Percentiles rank a stretch among this genome's conserved stretches.
phyloP scores from a whole-genome alignment of 1,140 invertebrate genomes.

The Parapsyche elsis region DNA sequence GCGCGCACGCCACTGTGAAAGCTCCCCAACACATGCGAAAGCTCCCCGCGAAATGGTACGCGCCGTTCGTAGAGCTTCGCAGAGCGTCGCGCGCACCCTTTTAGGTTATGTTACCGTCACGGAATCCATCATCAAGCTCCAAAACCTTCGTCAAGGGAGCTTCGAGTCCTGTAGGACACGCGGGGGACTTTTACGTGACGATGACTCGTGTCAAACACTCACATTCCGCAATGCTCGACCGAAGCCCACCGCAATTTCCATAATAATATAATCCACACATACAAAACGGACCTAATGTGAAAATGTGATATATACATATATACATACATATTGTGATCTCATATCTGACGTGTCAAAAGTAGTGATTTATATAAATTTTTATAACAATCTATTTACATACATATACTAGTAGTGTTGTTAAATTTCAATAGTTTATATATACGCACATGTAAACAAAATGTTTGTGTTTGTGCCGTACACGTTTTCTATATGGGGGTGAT shows the following conservation, averaged over 20 bases:
- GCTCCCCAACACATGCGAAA: conserved; percentile 7
- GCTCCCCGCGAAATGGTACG: conserved; percentile 22
- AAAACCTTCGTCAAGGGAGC: background rate
- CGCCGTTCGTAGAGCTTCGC: conserved; percentile 41
- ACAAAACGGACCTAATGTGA: conserved; percentile 15
- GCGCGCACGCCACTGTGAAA: conserved; percentile 39
- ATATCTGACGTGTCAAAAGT: conserved; percentile 13
- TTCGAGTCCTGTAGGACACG: background rate
- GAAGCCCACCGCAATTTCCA: background rate
- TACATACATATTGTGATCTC: conserved; percentile 1
- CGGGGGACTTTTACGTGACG: background rate
- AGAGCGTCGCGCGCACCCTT: conserved; percentile 22
- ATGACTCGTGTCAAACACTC: background rate
- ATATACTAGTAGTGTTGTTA: background rate
- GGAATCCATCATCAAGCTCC: conserved; percentile 14
- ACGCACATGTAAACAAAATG: background rate
- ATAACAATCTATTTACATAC: background rate
- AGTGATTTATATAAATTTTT: background rate
- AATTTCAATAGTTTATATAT: background rate
- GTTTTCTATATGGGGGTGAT: conserved; percentile 48
- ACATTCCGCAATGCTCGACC: background rate
- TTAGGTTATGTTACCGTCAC: conserved; percentile 49
- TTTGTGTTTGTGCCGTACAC: background rate
- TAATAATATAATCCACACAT: background rate
- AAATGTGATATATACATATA: conserved; percentile 16